These are phyloP conservation scores for Thalassarche chlororhynchos DNA, from an alignment of 2,113 vertebrate genomes.

Conservation along the genomic window DNA sequence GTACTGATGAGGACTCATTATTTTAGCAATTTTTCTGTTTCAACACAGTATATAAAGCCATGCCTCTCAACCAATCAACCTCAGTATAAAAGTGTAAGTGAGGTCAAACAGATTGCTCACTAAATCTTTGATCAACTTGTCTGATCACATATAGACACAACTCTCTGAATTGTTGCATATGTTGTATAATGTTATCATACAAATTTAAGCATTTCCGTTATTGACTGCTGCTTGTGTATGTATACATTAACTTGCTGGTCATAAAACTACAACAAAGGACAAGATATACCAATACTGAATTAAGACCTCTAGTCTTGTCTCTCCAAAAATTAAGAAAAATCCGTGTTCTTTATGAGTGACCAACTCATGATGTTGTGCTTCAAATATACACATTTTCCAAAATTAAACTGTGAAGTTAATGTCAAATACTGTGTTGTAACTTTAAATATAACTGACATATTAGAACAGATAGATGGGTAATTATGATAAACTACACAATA, in stretches of 20 bases:
- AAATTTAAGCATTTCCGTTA: constrained; percentile 55
- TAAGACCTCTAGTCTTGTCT: constrained; percentile 53
- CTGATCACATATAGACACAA: constrained; percentile 47
- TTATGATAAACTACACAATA: constrained; percentile 75
- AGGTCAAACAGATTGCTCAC: constrained; percentile 65
- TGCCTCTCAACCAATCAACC: constrained; percentile 69
- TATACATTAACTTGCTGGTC: constrained; percentile 55
- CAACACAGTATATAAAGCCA: constrained; percentile 68
- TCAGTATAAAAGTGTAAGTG: constrained; percentile 68
- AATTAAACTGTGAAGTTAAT: constrained; percentile 64
- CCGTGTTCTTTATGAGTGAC: constrained; percentile 16
- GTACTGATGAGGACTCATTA: constrained; percentile 48
- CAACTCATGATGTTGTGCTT: constrained; percentile 50
- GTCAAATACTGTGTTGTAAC: constrained; percentile 67
- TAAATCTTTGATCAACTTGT: constrained; percentile 63
- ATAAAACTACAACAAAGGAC: constrained; percentile 51
- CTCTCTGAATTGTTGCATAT: constrained; percentile 59
- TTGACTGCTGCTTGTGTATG: constrained; percentile 47
- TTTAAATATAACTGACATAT: constrained; percentile 68
- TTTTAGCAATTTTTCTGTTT: constrained; percentile 60
- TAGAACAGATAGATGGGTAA: constrained; percentile 71
- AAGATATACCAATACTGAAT: constrained; percentile 29
- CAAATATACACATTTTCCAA: constrained; percentile 42
- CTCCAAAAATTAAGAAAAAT: constrained; percentile 55
- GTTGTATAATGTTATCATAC: constrained; percentile 19